Evolutionary conservation across 2,113 vertebrate genomes (phyloP).

Genomic region (Telmatochromis sp.): DNA sequence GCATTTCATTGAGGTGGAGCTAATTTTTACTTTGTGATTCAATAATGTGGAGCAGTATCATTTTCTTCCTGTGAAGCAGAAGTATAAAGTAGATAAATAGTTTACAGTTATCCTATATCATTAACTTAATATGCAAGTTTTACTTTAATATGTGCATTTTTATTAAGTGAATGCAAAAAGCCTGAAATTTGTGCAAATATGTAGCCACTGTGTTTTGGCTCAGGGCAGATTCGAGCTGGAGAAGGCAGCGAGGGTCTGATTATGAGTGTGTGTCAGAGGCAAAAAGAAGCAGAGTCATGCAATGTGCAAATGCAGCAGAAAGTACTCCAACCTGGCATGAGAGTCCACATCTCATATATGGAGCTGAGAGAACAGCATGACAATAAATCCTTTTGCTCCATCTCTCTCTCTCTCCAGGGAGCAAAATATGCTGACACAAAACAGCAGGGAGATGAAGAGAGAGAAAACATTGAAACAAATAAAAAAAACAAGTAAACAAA

Average conservation of each 20-base stretch:
- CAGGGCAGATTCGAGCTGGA: not conserved
- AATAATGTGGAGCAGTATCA: not conserved
- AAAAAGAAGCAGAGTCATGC: not conserved
- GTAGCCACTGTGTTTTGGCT: not conserved
- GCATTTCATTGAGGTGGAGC: not conserved
- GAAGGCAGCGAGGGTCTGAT: not conserved
- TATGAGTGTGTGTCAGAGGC: not conserved
- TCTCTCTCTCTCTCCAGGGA: constrained; percentile 10
- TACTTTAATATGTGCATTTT: not conserved
- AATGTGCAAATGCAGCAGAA: constrained; percentile 23
- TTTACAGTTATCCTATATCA: not conserved
- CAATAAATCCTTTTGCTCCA: not conserved
- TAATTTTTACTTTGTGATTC: not conserved
- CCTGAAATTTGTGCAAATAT: not conserved
- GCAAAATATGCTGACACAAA: constrained; percentile 24
- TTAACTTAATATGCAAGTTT: not conserved
- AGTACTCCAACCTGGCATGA: not conserved
- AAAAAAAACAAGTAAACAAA: constrained; percentile 38
- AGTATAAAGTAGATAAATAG: not conserved
- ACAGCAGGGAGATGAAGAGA: not conserved
- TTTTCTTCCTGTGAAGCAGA: not conserved
- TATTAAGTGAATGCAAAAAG: not conserved
- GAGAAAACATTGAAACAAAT: constrained; percentile 10
- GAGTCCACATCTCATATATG: not conserved
- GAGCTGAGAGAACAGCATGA: not conserved